Evolutionary conservation across 2,797 vertebrate species (phyloP).

Genomic region (Poecilia picta): DNA sequence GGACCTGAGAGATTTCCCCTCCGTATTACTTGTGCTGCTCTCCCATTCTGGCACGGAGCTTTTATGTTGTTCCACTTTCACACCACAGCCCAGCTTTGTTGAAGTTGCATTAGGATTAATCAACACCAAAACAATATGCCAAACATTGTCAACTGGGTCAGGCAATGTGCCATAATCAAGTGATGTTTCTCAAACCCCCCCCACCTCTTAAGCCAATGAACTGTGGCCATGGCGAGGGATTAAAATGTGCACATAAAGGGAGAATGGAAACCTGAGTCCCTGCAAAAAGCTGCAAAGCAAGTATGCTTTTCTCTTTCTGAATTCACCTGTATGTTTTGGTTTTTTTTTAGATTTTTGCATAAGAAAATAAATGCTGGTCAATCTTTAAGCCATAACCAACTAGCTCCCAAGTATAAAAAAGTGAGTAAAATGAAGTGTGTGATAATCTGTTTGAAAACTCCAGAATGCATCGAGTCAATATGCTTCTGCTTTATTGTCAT

Average conservation of each 20-base stretch:
- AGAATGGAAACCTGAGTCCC: neutral
- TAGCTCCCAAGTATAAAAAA: neutral
- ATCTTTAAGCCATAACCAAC: neutral
- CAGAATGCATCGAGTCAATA: neutral
- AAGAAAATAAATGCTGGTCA: conserved; percentile 3
- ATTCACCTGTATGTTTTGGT: neutral
- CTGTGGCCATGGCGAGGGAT: conserved; percentile 42
- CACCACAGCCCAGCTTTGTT: conserved; percentile 67
- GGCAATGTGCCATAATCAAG: conserved; percentile 60
- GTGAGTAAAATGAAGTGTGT: neutral
- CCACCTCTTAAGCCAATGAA: conserved; percentile 53
- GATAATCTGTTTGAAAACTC: no score
- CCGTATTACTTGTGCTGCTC: conserved; percentile 50
- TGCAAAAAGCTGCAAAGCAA: conserved; percentile 12
- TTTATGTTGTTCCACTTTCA: conserved; percentile 66
- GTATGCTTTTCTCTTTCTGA: conserved; percentile 3
- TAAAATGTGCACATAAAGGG: conserved; percentile 20
- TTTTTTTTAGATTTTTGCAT: neutral
- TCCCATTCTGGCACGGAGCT: conserved; percentile 47
- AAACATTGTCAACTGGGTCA: conserved; percentile 75
- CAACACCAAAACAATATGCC: conserved; percentile 78
- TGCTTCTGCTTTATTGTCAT: neutral
- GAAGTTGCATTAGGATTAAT: conserved; percentile 73
- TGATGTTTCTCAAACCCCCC: conserved; percentile 14
- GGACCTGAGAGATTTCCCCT: conserved; percentile 55